phyloP scores from a whole-genome alignment of 2,113 vertebrate genomes.

The Otis tarda region DNA sequence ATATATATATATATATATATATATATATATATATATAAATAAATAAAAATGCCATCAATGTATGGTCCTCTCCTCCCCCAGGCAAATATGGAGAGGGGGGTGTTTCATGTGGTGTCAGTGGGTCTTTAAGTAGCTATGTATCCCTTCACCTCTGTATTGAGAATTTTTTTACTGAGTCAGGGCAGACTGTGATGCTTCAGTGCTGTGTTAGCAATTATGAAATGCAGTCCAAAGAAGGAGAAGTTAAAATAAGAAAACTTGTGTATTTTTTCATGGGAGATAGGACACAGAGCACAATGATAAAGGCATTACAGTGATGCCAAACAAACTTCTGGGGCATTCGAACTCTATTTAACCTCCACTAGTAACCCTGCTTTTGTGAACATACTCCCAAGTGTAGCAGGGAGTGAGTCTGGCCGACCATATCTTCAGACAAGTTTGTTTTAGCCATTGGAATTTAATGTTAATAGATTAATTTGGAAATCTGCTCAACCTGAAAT shows the following conservation, averaged over 20 bases:
- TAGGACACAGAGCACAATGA: neutral
- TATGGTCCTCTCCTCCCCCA: neutral
- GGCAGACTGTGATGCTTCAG: neutral
- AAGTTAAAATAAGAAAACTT: neutral
- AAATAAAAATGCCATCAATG: neutral
- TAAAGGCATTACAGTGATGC: neutral
- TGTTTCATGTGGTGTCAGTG: neutral
- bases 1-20: neutral
- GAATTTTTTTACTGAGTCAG: neutral
- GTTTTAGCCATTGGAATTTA: slow-evolving; percentile 49
- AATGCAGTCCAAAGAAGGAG: neutral
- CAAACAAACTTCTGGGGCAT: neutral
- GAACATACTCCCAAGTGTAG: slow-evolving; percentile 9
- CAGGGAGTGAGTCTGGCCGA: neutral
- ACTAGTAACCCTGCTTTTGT: neutral
- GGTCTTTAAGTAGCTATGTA: neutral
- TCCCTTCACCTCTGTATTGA: neutral
- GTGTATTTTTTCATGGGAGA: neutral
- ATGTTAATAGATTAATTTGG: slow-evolving; percentile 66
- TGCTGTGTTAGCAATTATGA: neutral
- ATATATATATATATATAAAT: neutral
- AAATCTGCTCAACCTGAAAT: slow-evolving; percentile 65
- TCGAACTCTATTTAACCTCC: slow-evolving; percentile 19
- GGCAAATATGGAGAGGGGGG: neutral
- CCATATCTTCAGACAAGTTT: slow-evolving; percentile 34